These are phyloP conservation scores for Machimus rusticus DNA, from an alignment of 2,888 invertebrate species.

Conservation along the genomic window DNA sequence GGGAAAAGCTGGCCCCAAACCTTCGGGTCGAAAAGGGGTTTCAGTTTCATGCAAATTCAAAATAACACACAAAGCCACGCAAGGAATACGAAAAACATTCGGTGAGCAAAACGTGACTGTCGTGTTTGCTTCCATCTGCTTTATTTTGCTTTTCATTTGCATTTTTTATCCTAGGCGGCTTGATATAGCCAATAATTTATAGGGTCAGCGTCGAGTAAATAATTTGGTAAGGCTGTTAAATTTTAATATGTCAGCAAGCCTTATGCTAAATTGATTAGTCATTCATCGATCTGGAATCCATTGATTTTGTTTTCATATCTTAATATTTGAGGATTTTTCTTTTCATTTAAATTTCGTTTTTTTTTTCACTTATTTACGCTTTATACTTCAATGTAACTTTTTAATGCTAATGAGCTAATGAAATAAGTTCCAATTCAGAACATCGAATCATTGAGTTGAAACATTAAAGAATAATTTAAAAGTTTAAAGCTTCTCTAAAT, in stretches of 20 bases:
- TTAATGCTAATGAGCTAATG: too few relatives aligned
- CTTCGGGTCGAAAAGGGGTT: not conserved
- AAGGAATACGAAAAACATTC: not conserved
- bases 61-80: not conserved
- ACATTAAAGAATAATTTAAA: too few relatives aligned
- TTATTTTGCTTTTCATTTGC: not conserved
- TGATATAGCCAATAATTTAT: not conserved
- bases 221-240: not conserved
- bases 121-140: not conserved
- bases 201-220: not conserved
- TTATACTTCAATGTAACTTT: too few relatives aligned
- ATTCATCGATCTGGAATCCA: not conserved
- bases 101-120: not conserved
- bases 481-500: too few relatives aligned
- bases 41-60: not conserved
- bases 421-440: too few relatives aligned
- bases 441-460: too few relatives aligned
- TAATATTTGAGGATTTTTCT: not conserved
- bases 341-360: not conserved
- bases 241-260: not conserved
- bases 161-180: not conserved
- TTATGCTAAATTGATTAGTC: not conserved
- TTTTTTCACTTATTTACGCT: too few relatives aligned
- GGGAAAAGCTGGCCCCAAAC: not conserved
- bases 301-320: not conserved